Evolutionary conservation across 2,113 vertebrate genomes (phyloP).

Genomic region (Sterrhoptilus dennistouni): DNA sequence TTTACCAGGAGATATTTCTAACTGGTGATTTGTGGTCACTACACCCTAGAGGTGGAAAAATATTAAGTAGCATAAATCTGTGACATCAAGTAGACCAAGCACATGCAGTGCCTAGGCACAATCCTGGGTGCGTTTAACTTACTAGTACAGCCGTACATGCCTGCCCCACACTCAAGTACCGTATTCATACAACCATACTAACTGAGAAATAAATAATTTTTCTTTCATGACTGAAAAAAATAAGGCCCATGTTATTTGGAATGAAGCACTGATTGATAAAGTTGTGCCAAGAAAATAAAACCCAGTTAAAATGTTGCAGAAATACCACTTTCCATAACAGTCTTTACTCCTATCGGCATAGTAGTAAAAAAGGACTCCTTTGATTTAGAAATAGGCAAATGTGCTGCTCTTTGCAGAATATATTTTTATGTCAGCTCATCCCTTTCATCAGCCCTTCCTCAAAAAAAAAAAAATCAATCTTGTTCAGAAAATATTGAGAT

Average conservation of each 20-base stretch:
- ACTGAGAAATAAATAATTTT: neutral
- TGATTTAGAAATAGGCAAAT: neutral
- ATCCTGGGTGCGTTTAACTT: neutral
- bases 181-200: neutral
- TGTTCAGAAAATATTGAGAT: neutral
- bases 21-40: neutral
- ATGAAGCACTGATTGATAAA: neutral
- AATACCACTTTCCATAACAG: neutral
- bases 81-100: neutral
- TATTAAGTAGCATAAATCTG: neutral
- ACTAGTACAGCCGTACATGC: neutral
- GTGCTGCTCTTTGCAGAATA: neutral
- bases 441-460: neutral
- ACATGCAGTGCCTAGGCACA: neutral
- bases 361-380: neutral
- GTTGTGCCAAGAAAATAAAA: slow-evolving; percentile 8
- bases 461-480: no score
- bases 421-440: neutral
- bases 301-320: neutral
- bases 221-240: neutral
- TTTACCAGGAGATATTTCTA: neutral
- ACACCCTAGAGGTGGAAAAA: neutral
- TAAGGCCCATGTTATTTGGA: neutral
- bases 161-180: neutral
- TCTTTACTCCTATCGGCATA: neutral